Evolutionary conservation across 2,888 invertebrate genomes (phyloP), one percentile per base, ranked within the genome.

Genomic region (Cyclophora albipunctata): DNA sequence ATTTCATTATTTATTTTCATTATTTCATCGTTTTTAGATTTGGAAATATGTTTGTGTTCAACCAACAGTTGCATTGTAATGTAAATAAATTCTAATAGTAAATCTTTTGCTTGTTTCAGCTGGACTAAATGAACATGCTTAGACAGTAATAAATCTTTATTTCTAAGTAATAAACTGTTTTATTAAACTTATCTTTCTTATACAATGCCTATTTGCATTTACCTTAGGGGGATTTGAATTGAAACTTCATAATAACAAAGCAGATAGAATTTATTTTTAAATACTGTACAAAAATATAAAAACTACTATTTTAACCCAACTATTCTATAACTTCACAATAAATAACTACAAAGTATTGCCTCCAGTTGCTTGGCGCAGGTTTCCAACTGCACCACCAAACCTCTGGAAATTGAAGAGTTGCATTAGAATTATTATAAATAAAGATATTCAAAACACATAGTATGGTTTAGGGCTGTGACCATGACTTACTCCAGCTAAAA

Each of bases 401-500:
- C 77, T 82, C 87, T 87, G 86, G 83, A 84, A 55, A 54, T 60
- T 65, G 52, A 53, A 64, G 42, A 51, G 45, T 6, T 4, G 45
- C 20, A 37, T 41, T 45, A 20, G 20, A 20, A 20, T 20, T 20
- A 20, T 20, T 20, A 20, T 20, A 20, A 20, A 20, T 20, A 20
- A 20, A 20, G 1, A 20, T 20, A 20, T 1, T 20, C 20, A 20
- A 20, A 20, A 20, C 20, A 20, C 20, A 20, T 2, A 20, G 20
- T 20, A 20, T 20, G 20, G 20, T 20, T 20, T 20, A 20, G 20
- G 20, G 20, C 20, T 20, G 20, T 20, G 20, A 20, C 20, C 20
- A 20, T 91, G 90, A 47, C 90, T 86, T 34, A 92, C 83, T 44
- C 90, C 92, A 45, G 92, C 92, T 47, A 94, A 82, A 50, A 94